Percentiles rank a stretch among this genome's conserved stretches.
phyloP scores from a whole-genome alignment of 2,113 vertebrate genomes.

The Microtus richardsoni region DNA sequence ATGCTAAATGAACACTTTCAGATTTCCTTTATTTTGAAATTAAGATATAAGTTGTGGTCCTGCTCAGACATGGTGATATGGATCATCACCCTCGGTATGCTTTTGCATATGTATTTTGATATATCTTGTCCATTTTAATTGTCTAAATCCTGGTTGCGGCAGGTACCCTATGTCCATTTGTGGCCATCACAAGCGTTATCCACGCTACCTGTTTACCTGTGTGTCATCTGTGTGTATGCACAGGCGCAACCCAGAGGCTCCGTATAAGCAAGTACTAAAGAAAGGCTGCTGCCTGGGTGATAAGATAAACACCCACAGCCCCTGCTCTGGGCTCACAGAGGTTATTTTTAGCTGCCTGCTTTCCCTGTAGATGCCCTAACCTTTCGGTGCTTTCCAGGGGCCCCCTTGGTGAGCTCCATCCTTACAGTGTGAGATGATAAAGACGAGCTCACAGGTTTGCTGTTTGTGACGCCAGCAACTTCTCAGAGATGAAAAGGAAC shows the following conservation, averaged over 20 bases:
- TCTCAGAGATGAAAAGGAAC: slow-evolving; percentile 38
- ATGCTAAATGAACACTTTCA: not conserved
- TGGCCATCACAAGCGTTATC: accelerated
- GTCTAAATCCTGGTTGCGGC: not conserved
- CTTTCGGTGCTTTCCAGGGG: not conserved
- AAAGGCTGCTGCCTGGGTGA: not conserved
- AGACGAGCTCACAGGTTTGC: slow-evolving; percentile 42
- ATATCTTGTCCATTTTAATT: not conserved
- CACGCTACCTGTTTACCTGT: not conserved
- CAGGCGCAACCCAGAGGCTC: not conserved
- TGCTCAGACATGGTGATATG: accelerated
- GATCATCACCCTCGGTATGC: accelerated
- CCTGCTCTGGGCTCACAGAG: not conserved
- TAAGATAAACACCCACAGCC: not conserved
- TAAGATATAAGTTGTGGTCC: not conserved
- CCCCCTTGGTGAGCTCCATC: accelerated
- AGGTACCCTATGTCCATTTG: accelerated
- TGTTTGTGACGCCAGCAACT: not conserved
- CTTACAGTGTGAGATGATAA: not conserved
- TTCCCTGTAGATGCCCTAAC: not conserved
- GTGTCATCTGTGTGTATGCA: accelerated
- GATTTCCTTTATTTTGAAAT: not conserved
- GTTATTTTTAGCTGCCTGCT: not conserved
- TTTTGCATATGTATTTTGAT: accelerated
- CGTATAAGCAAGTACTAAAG: not conserved